Evolutionary conservation across 1,140 invertebrate species (phyloP).

Genomic region (Drosophila ironensis): DNA sequence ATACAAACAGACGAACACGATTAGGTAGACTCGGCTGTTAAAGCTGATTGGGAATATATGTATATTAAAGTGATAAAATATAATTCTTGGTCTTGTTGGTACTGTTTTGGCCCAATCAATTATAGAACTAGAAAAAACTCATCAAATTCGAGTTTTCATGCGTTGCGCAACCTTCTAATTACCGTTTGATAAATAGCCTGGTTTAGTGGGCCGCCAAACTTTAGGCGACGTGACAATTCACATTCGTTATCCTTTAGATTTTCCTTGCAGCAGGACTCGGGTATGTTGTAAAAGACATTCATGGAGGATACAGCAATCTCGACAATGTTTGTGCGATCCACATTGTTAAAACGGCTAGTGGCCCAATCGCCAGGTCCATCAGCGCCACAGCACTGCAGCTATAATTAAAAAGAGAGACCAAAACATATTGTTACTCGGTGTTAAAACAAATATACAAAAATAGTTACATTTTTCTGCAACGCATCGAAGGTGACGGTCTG

Average conservation of each 20-base stretch:
- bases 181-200: conserved; percentile 84
- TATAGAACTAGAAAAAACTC: too few species aligned
- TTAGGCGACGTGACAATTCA: conserved; percentile 82
- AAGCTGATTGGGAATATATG: too few species aligned
- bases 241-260: conserved; percentile 82
- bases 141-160: too few species aligned
- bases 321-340: conserved; percentile 74
- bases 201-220: conserved; percentile 82
- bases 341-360: conserved; percentile 84
- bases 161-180: conserved; percentile 14
- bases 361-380: conserved; percentile 88
- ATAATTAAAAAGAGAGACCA: conserved; percentile 63
- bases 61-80: too few species aligned
- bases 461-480: conserved; percentile 86
- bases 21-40: too few species aligned
- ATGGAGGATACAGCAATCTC: conserved; percentile 77
- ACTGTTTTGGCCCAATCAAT: too few species aligned
- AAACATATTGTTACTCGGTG: conserved; percentile 7
- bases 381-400: conserved; percentile 89
- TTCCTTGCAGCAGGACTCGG: conserved; percentile 85
- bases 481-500: conserved; percentile 87
- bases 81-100: too few species aligned
- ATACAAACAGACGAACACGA: too few species aligned
- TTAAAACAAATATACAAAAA: background rate
- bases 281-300: conserved; percentile 83